Evolutionary conservation across 2,797 vertebrate species (phyloP), one percentile per base, ranked within the genome.

Genomic region (Cercopithecus hamlyni): DNA sequence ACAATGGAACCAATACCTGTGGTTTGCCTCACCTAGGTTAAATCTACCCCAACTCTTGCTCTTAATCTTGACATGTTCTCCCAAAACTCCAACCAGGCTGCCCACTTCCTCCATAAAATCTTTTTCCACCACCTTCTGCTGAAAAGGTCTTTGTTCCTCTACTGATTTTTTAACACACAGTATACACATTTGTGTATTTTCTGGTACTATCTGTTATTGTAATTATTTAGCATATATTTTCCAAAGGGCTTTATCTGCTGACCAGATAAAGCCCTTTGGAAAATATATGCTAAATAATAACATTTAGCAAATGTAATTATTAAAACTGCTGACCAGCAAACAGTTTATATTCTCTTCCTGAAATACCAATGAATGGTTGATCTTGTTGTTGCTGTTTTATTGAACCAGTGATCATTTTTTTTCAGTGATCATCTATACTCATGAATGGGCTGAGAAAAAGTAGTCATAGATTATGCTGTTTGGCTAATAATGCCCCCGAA

Each of bases 21-120:
- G 6, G 6, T 36, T 45, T 1, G 7, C 19, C 8, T 81, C 9
- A 64, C 19, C 20, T 20, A 48, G 9, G 2, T 9, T 26, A 12
- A n/a, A 3, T 1, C 20, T 55, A 36, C 41, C 13, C 27, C 30
- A 2, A 4, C 39, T 33, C 27, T 88, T 48, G 55, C 57, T 41
- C 3, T 64, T 72, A 43, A 80, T 22, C 67, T 24, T 27, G 24
- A 73, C 2, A 27, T 10, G 4, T 15, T 58, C 22, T 27, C 30
- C 24, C 27, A 20, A 61, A 72, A 27, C 13, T 8, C 50, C 30
- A 30, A 5, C 33, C 9, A 33, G 41, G 27, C 39, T 39, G 27
- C 30, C 17, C 33, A 19, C 24, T 24, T 57, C 22, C 10, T 17
- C 17, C 12, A 4, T 2, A 7, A 39, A 8, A 19, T 0, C 17